These are phyloP conservation scores for Pegoplata infirma DNA, from an alignment of 2,888 invertebrate species.

Conservation along the genomic window DNA sequence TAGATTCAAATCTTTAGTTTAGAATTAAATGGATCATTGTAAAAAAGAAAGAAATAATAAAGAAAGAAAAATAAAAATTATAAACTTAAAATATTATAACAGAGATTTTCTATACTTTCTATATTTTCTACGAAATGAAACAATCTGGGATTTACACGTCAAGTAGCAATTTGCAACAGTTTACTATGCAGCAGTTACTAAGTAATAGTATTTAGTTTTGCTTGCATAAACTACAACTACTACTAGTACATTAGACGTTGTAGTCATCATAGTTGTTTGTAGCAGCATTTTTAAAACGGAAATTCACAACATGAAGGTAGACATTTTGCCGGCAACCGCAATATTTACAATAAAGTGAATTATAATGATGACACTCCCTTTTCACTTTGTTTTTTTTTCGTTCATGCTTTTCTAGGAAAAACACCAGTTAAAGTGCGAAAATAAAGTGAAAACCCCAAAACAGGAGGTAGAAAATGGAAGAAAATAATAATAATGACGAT, in stretches of 20 bases:
- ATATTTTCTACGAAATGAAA: slow-evolving; percentile 23
- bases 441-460: not conserved
- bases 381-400: slow-evolving; percentile 4
- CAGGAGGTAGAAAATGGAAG: not conserved
- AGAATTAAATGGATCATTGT: not conserved
- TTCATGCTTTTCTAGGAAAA: not conserved
- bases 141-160: slow-evolving; percentile 53
- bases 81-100: slow-evolving; percentile 4
- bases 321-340: slow-evolving; percentile 27
- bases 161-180: slow-evolving; percentile 56
- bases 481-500: not conserved
- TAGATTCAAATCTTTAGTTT: slow-evolving; percentile 17
- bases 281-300: slow-evolving; percentile 6
- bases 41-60: not conserved
- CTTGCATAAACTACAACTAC: not conserved
- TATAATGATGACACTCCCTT: slow-evolving; percentile 49
- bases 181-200: slow-evolving; percentile 4
- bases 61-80: not conserved
- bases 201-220: not conserved
- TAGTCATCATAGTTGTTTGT: slow-evolving; percentile 4
- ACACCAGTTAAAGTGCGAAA: not conserved
- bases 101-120: too few species aligned
- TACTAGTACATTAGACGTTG: too few species aligned
- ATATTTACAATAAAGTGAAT: slow-evolving; percentile 47
- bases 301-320: slow-evolving; percentile 29